Evolutionary conservation across 53 echinoderm and acorn worm species (phyloP).

Genomic region (Pentamera pediparva): DNA sequence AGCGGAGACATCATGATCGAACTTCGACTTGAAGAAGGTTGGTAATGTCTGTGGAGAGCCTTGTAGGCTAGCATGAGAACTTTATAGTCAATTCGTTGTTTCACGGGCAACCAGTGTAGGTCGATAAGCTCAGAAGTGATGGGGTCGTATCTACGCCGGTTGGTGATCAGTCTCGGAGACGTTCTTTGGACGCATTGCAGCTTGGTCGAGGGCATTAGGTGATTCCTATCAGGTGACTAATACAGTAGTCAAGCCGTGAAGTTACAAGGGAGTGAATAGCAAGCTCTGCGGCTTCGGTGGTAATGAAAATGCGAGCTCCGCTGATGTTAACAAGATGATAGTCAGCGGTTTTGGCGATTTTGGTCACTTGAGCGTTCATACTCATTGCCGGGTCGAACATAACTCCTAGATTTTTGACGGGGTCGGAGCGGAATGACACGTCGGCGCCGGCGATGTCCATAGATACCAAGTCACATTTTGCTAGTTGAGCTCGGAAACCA

Average conservation of each 20-base stretch:
- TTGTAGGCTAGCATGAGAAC: constrained; percentile 7
- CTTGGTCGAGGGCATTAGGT: not conserved
- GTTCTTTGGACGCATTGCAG: constrained; percentile 6
- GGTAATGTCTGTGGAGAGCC: constrained; percentile 15
- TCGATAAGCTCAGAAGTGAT: constrained; percentile 6
- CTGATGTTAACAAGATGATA: constrained; percentile 37
- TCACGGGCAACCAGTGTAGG: constrained; percentile 6
- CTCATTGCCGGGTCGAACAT: constrained; percentile 27
- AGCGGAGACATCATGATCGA: too few relatives aligned
- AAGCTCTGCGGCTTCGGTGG: constrained; percentile 18
- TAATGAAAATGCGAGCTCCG: constrained; percentile 20
- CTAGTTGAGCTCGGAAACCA: constrained; percentile 1
- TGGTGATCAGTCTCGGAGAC: constrained; percentile 1
- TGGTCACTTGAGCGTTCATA: constrained; percentile 33
- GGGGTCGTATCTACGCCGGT: not conserved
- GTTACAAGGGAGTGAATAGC: constrained; percentile 32
- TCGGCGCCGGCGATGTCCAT: not conserved
- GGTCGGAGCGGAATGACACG: not conserved
- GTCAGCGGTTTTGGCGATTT: constrained; percentile 33
- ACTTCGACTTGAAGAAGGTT: too few relatives aligned
- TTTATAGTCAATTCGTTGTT: constrained; percentile 7
- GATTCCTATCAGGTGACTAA: constrained; percentile 20
- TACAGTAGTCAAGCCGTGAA: constrained; percentile 31
- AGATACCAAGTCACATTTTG: not conserved
- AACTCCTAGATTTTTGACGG: constrained; percentile 8